phyloP scores from a whole-genome alignment of 2,113 vertebrate species.

The Indicator indicator region DNA sequence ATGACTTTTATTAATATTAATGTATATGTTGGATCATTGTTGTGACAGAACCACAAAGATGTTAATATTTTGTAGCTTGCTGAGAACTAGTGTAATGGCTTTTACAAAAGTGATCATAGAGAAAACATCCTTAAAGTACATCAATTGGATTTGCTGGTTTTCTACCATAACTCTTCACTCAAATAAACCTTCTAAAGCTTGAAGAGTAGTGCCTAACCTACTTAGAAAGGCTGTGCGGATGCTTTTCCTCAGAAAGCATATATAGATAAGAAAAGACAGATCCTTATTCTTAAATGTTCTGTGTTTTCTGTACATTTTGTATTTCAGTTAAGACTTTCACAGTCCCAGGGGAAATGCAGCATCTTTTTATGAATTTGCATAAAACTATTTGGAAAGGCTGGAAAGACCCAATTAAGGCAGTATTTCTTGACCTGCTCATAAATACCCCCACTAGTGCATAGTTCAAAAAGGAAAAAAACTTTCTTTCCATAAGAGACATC shows the following conservation, averaged over 20 bases:
- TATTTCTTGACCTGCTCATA: conserved; percentile 4
- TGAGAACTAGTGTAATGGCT: neutral
- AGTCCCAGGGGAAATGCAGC: conserved; percentile 4
- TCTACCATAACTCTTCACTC: neutral
- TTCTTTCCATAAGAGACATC: neutral
- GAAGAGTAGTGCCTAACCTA: conserved; percentile 16
- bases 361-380: conserved; percentile 31
- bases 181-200: neutral
- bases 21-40: neutral
- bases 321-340: neutral
- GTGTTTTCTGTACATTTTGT: conserved; percentile 1
- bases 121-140: neutral
- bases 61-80: neutral
- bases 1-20: neutral
- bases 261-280: conserved; percentile 4
- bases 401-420: neutral
- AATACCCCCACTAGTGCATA: neutral
- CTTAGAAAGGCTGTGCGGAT: conserved; percentile 3
- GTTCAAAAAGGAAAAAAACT: neutral
- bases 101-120: neutral
- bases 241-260: neutral
- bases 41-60: neutral
- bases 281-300: neutral
- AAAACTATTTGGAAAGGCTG: conserved; percentile 42
- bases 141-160: neutral